phyloP scores from a whole-genome alignment of 1,140 invertebrate genomes.

The Leptestheria dahalacensis region DNA sequence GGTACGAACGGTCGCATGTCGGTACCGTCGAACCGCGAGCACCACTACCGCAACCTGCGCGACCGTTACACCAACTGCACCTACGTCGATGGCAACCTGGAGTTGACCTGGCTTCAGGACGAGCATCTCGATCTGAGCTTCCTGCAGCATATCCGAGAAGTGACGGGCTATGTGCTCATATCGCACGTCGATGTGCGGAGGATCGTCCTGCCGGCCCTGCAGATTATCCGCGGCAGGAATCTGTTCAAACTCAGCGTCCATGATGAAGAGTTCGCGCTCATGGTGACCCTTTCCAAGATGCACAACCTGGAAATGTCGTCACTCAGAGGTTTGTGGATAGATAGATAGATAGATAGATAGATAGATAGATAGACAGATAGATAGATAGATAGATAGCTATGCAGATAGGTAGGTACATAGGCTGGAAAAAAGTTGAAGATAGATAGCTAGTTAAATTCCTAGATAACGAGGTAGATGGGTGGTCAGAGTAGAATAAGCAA shows the following conservation, averaged over 20 bases:
- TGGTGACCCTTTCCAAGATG: slow-evolving; percentile 75
- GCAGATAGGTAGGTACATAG: no score
- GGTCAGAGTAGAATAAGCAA: no score
- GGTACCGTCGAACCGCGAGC: slow-evolving; percentile 70
- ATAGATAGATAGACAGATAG: no score
- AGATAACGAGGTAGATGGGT: no score
- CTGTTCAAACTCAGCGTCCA: slow-evolving; percentile 70
- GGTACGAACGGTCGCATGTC: slow-evolving; percentile 84
- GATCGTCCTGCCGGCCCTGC: slow-evolving; percentile 71
- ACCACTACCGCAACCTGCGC: slow-evolving; percentile 79
- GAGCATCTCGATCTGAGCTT: slow-evolving; percentile 74
- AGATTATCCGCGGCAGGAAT: slow-evolving; percentile 86
- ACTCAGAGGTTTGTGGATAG: slow-evolving; percentile 40
- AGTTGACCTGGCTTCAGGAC: slow-evolving; percentile 83
- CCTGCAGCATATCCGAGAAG: slow-evolving; percentile 72
- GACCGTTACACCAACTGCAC: slow-evolving; percentile 93
- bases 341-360: no score
- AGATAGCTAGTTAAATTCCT: no score
- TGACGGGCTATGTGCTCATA: slow-evolving; percentile 92
- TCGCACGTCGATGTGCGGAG: slow-evolving; percentile 73
- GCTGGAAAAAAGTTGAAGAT: no score
- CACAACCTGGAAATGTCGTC: slow-evolving; percentile 77
- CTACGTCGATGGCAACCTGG: slow-evolving; percentile 94
- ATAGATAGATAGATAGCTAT: no score
- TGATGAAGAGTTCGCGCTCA: slow-evolving; percentile 66